These are phyloP conservation scores for Phylloscopus trochilus DNA, from an alignment of 2,113 vertebrate species.

Conservation along the genomic window DNA sequence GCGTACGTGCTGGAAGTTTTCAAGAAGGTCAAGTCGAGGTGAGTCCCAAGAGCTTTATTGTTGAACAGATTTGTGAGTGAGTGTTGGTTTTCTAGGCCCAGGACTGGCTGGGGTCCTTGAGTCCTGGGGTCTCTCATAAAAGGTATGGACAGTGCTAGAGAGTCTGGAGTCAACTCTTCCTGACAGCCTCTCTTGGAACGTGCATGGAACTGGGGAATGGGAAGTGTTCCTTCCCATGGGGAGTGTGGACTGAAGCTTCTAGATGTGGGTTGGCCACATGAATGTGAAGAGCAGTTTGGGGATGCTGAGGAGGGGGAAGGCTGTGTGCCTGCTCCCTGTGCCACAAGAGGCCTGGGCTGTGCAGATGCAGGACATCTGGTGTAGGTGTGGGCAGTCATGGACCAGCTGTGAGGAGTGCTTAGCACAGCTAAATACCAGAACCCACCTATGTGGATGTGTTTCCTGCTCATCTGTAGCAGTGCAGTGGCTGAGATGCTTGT, in stretches of 20 bases:
- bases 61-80: neutral
- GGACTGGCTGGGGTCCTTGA: neutral
- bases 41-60: constrained; percentile 12
- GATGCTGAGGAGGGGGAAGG: neutral
- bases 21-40: constrained; percentile 95
- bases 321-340: neutral
- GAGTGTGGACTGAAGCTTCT: neutral
- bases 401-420: neutral
- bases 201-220: neutral
- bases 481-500: neutral
- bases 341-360: neutral
- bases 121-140: neutral
- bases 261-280: neutral
- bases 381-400: neutral
- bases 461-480: neutral
- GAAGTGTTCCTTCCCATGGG: neutral
- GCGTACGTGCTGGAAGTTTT: constrained; percentile 88
- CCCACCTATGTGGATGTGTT: neutral
- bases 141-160: neutral
- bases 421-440: neutral
- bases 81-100: neutral
- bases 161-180: neutral
- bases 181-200: fast-evolving
- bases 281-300: neutral
- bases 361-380: neutral